Conservation (phyloP, 1,140 invertebrate species). For the Drosophila melanica region DNA sequence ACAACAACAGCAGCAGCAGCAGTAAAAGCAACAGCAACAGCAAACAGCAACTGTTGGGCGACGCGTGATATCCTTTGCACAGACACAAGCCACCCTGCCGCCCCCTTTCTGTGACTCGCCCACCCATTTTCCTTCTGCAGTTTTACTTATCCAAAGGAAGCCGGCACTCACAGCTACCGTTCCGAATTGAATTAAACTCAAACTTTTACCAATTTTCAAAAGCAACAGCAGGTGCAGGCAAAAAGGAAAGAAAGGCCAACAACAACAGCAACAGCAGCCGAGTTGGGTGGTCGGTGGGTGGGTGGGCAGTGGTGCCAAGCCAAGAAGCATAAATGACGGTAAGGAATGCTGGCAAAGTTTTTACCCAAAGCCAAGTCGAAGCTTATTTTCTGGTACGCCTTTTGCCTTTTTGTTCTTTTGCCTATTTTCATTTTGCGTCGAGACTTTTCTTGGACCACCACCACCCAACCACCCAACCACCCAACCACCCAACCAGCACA, state of each 20-base stretch:
- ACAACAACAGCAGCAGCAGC: slow-evolving; percentile 17
- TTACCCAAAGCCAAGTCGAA: slow-evolving; percentile 75
- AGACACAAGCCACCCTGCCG: slow-evolving; percentile 37
- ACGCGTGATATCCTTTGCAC: slow-evolving; percentile 75
- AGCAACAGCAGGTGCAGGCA: slow-evolving; percentile 75
- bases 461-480: background rate
- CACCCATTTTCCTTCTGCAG: slow-evolving; percentile 9
- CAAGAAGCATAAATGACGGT: slow-evolving; percentile 57
- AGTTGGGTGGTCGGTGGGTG: too few relatives aligned
- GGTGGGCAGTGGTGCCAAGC: slow-evolving; percentile 38
- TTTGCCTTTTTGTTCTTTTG: slow-evolving; percentile 52
- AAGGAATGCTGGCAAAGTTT: slow-evolving; percentile 69
- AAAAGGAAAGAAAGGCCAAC: slow-evolving; percentile 31
- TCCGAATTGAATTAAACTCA: slow-evolving; percentile 84
- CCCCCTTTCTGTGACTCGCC: background rate
- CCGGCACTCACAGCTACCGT: slow-evolving; percentile 81
- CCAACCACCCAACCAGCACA: background rate
- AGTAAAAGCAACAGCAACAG: slow-evolving; percentile 21
- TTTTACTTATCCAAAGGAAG: slow-evolving; percentile 79
- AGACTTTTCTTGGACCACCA: slow-evolving; percentile 32
- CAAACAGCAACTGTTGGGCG: slow-evolving; percentile 42
- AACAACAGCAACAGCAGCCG: slow-evolving; percentile 2
- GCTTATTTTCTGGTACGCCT: slow-evolving; percentile 77
- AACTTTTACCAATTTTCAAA: slow-evolving; percentile 83
- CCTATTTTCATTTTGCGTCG: slow-evolving; percentile 40